Evolutionary conservation across 2,888 invertebrate species (phyloP).

Genomic region (Stegophylla sp.): DNA sequence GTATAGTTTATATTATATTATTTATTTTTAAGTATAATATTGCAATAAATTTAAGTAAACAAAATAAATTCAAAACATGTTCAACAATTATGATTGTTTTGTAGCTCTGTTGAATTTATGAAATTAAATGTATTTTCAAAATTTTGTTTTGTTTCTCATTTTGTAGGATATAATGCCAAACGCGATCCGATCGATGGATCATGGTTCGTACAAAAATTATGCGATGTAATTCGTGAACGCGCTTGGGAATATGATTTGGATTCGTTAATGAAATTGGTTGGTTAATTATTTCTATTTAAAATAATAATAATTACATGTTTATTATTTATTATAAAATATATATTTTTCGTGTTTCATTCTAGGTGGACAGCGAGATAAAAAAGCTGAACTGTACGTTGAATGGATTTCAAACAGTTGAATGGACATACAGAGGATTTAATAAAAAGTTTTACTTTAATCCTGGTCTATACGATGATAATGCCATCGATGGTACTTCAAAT

Average conservation of each 20-base stretch:
- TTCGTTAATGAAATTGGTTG: constrained; percentile 73
- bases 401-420: constrained; percentile 71
- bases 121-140: background rate
- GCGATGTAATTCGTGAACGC: constrained; percentile 71
- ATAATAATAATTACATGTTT: background rate
- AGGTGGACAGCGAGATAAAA: constrained; percentile 34
- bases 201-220: constrained; percentile 77
- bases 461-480: constrained; percentile 66
- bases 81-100: background rate
- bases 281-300: constrained; percentile 64
- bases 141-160: constrained; percentile 11
- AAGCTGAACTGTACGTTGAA: background rate
- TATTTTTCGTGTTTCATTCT: constrained; percentile 60
- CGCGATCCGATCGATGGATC: constrained; percentile 71
- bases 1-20: constrained; percentile 19
- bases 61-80: too few species aligned
- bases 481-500: background rate
- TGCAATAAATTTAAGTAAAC: too few species aligned
- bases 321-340: constrained; percentile 55
- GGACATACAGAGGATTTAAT: constrained; percentile 73
- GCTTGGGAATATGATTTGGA: constrained; percentile 73
- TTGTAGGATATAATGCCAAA: constrained; percentile 70
- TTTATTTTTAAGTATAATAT: background rate
- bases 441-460: constrained; percentile 74
- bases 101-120: background rate